phyloP scores from a whole-genome alignment of 2,113 vertebrate species.

The Phrynocephalus versicolor region DNA sequence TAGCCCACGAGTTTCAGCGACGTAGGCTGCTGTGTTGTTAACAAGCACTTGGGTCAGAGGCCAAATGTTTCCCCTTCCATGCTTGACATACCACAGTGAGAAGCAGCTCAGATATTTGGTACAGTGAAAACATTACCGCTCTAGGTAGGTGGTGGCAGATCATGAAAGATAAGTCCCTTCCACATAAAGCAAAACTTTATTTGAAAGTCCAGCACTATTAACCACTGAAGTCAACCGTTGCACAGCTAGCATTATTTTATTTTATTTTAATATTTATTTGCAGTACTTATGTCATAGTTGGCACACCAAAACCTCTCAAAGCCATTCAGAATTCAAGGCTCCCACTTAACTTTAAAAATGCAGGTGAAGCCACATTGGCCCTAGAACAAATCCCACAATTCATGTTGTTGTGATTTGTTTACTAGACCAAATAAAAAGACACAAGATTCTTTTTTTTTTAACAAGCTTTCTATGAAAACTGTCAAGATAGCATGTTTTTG shows the following conservation, averaged over 20 bases:
- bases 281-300: background rate
- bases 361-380: no score
- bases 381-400: no score
- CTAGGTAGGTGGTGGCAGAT: background rate
- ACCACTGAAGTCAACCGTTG: background rate
- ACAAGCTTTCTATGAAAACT: no score
- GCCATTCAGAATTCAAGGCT: background rate
- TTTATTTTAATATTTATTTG: background rate
- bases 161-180: background rate
- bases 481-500: no score
- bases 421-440: no score
- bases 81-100: conserved; percentile 33
- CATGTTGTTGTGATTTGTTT: no score
- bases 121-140: conserved; percentile 33
- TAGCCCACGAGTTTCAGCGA: conserved; percentile 55
- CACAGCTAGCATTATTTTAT: background rate
- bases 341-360: no score
- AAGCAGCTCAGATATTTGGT: conserved; percentile 40
- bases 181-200: background rate
- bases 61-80: conserved; percentile 55
- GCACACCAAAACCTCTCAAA: background rate
- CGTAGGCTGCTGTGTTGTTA: conserved; percentile 31
- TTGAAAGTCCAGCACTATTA: background rate
- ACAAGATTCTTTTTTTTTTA: no score
- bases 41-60: conserved; percentile 55